These are phyloP conservation scores for Sebastes cheni DNA, from an alignment of 2,797 vertebrate species.

Conservation along the genomic window DNA sequence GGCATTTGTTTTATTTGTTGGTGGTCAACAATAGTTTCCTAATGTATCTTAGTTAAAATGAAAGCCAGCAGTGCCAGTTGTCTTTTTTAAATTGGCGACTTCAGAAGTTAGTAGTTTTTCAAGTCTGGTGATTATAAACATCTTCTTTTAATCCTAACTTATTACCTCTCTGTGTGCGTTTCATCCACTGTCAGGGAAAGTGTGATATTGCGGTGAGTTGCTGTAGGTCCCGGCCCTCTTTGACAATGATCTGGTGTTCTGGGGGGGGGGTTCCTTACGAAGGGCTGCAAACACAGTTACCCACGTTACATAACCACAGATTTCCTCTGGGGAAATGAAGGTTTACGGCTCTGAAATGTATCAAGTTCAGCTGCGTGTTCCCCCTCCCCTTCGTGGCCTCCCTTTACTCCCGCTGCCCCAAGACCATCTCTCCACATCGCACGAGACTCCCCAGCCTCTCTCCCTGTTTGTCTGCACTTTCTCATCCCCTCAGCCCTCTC, in stretches of 20 bases:
- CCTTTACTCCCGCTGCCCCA: conserved; percentile 38
- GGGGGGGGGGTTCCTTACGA: conserved; percentile 61
- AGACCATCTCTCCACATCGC: conserved; percentile 55
- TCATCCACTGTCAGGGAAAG: conserved; percentile 16
- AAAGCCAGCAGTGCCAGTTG: neutral
- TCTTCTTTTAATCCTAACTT: neutral
- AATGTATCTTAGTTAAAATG: neutral
- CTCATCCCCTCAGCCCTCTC: neutral
- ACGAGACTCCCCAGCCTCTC: conserved; percentile 51
- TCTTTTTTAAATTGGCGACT: neutral
- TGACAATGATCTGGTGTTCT: conserved; percentile 40
- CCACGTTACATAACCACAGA: conserved; percentile 67
- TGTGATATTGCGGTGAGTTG: conserved; percentile 11
- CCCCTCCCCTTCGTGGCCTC: conserved; percentile 27
- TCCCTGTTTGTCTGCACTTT: conserved; percentile 43
- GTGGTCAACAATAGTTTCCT: neutral
- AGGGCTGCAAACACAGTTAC: conserved; percentile 67
- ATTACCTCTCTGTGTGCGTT: conserved; percentile 20
- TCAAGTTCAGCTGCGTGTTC: conserved; percentile 64
- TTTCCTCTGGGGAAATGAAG: conserved; percentile 62
- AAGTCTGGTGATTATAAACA: neutral
- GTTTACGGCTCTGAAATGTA: conserved; percentile 69
- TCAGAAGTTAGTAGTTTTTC: neutral
- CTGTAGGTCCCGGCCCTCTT: conserved; percentile 34
- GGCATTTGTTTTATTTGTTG: conserved; percentile 4